Conservation (phyloP, 2,113 vertebrate genomes). For the Pachycephala philippinensis region DNA sequence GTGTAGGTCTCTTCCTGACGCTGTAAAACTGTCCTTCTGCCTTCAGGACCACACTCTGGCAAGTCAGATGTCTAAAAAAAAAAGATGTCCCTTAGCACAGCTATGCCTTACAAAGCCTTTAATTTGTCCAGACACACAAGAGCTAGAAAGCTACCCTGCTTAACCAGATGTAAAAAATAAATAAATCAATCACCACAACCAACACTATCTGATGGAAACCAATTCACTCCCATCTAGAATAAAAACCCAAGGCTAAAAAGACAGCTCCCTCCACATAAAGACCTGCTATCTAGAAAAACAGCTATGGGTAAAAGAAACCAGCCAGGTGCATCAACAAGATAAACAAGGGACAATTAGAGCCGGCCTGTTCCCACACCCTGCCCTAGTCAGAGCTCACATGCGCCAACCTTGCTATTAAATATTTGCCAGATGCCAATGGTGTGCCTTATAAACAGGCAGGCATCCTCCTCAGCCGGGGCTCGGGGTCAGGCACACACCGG, state of each 20-base stretch:
- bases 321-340: slow-evolving; percentile 21
- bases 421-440: not conserved
- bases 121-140: not conserved
- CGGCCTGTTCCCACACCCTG: slow-evolving; percentile 35
- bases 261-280: not conserved
- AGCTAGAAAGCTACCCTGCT: not conserved
- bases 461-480: not conserved
- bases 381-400: slow-evolving; percentile 22
- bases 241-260: not conserved
- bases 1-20: not conserved
- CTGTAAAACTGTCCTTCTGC: not conserved
- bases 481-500: not conserved
- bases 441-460: slow-evolving; percentile 17
- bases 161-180: not conserved
- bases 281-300: slow-evolving; percentile 32
- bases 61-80: not conserved
- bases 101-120: not conserved
- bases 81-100: not conserved
- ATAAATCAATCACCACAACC: not conserved
- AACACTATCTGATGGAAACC: not conserved
- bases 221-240: not conserved
- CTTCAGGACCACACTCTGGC: not conserved
- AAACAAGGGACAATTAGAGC: slow-evolving; percentile 55
- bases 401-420: slow-evolving; percentile 21
- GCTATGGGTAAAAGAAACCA: slow-evolving; percentile 10